phyloP scores from a whole-genome alignment of 2,113 vertebrate genomes.

The Notothenia rossii region DNA sequence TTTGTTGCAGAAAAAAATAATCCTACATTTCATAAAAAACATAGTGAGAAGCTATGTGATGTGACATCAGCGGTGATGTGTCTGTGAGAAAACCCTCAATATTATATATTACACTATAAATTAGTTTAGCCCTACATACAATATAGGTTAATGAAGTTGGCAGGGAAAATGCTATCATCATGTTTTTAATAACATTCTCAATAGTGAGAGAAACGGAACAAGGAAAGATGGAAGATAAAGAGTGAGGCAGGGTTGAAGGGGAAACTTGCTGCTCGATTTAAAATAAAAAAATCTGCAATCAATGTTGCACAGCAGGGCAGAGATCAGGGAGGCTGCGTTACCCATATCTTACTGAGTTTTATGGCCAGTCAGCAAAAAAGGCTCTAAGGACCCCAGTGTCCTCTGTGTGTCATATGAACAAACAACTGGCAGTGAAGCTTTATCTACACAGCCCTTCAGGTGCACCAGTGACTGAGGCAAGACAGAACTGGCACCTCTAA shows the following conservation, averaged over 20 bases:
- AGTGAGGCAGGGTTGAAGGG: background rate
- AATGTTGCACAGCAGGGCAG: conserved; percentile 37
- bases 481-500: background rate
- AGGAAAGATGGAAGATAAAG: background rate
- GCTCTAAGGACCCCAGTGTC: conserved; percentile 22
- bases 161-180: background rate
- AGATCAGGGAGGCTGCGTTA: conserved; percentile 52
- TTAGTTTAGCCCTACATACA: background rate
- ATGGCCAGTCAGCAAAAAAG: conserved; percentile 48
- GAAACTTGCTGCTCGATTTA: conserved; percentile 24
- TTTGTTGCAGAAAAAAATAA: conserved; percentile 15
- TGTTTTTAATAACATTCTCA: background rate
- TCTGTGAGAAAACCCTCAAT: background rate
- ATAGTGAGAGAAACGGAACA: background rate
- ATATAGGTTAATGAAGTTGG: background rate
- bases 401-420: conserved; percentile 33
- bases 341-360: conserved; percentile 38
- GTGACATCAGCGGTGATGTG: background rate
- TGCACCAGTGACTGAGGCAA: conserved; percentile 15
- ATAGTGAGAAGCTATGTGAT: conserved; percentile 1
- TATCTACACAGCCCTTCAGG: conserved; percentile 7
- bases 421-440: conserved; percentile 14
- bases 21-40: conserved; percentile 13
- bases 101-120: background rate
- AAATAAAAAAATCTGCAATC: conserved; percentile 23